Conservation (phyloP, 2,797 vertebrate genomes). For the Gymnopithys bicolor region DNA sequence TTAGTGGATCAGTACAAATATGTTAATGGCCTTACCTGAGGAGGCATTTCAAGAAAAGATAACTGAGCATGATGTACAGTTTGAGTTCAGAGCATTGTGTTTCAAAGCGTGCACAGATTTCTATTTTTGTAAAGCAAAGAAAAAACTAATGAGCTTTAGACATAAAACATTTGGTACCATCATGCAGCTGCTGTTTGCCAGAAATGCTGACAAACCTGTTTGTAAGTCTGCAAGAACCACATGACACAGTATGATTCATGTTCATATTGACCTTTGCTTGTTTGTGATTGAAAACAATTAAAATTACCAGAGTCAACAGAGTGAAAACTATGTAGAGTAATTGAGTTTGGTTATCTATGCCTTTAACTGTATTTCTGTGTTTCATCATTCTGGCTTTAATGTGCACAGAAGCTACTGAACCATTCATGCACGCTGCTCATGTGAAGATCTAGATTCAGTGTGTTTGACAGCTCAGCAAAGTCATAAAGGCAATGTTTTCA, state of each 20-base stretch:
- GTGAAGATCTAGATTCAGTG: conserved; percentile 45
- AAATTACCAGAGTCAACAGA: conserved; percentile 67
- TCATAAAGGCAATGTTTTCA: conserved; percentile 62
- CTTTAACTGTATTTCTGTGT: conserved; percentile 59
- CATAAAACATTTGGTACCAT: conserved; percentile 45
- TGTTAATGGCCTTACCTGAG: conserved; percentile 7
- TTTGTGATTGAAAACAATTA: conserved; percentile 71
- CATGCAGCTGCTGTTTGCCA: conserved; percentile 49
- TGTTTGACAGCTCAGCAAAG: conserved; percentile 72
- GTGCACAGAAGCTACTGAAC: conserved; percentile 58
- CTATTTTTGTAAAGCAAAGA: conserved; percentile 34
- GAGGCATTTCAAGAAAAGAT: neutral
- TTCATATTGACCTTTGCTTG: conserved; percentile 66
- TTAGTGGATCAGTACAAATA: neutral
- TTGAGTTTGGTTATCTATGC: conserved; percentile 64
- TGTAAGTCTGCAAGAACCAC: conserved; percentile 36
- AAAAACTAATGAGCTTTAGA: conserved; percentile 10
- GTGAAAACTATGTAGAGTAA: conserved; percentile 57
- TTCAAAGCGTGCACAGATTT: neutral
- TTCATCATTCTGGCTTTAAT: conserved; percentile 66
- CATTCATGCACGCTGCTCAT: conserved; percentile 65
- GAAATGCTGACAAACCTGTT: conserved; percentile 74
- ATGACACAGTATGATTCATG: conserved; percentile 36
- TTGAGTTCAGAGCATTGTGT: neutral
- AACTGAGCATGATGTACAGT: neutral